Conservation (phyloP, 1,140 invertebrate genomes). For the Thrips palmi region DNA sequence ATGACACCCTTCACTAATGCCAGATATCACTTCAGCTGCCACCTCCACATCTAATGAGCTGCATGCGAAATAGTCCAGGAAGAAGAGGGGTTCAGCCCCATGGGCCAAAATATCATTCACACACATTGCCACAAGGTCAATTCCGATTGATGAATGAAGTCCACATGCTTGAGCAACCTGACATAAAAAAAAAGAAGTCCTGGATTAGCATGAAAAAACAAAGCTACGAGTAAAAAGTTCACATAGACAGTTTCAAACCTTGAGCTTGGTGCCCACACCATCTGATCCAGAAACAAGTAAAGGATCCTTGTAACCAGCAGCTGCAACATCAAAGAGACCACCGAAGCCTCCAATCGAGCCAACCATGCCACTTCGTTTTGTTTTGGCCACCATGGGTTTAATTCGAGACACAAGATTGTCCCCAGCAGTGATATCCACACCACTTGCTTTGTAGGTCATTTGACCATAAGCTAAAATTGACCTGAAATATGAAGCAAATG, state of each 20-base stretch:
- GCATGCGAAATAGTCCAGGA: slow-evolving; percentile 92
- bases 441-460: slow-evolving; percentile 79
- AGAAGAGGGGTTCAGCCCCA: slow-evolving; percentile 87
- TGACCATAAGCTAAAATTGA: slow-evolving; percentile 24
- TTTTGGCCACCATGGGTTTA: slow-evolving; percentile 50
- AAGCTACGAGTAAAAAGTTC: too few species aligned
- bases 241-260: slow-evolving; percentile 30
- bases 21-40: slow-evolving; percentile 59
- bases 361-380: slow-evolving; percentile 49
- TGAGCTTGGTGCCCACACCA: slow-evolving; percentile 91
- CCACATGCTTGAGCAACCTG: slow-evolving; percentile 65
- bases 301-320: slow-evolving; percentile 52
- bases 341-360: slow-evolving; percentile 83
- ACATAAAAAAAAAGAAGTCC: slow-evolving; percentile 13
- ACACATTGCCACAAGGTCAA: slow-evolving; percentile 95
- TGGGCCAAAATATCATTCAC: slow-evolving; percentile 92
- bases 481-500: slow-evolving; percentile 14
- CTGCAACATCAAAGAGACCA: slow-evolving; percentile 67
- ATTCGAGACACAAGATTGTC: slow-evolving; percentile 70
- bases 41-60: slow-evolving; percentile 59
- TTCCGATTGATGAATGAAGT: slow-evolving; percentile 71
- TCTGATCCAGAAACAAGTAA: slow-evolving; percentile 87
- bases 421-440: slow-evolving; percentile 85
- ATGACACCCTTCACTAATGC: slow-evolving; percentile 73
- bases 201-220: slow-evolving; percentile 5